These are phyloP conservation scores for Atta cephalotes DNA, from an alignment of 1,140 invertebrate species.

Conservation along the genomic window DNA sequence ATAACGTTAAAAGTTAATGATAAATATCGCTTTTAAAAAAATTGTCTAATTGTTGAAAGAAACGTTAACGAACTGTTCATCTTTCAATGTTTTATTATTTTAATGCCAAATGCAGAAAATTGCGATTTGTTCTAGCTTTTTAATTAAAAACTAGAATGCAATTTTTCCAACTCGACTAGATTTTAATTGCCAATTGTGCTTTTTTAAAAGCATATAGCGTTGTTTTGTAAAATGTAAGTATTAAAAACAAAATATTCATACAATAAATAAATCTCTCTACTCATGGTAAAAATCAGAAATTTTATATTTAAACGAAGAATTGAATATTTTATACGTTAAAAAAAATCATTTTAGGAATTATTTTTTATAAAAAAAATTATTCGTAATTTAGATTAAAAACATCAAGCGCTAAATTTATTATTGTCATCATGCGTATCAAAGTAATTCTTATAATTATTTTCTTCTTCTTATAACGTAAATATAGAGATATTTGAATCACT, in stretches of 20 bases:
- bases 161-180: conserved; percentile 35
- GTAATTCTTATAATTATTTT: not conserved
- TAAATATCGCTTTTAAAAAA: not conserved
- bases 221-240: conserved; percentile 2
- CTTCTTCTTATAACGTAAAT: not conserved
- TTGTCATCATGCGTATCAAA: no score
- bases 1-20: not conserved
- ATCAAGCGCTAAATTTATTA: not conserved
- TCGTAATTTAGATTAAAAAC: not conserved
- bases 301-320: not conserved
- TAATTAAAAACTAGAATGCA: conserved; percentile 27
- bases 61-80: not conserved
- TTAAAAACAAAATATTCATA: conserved; percentile 28
- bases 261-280: not conserved
- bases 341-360: not conserved
- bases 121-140: conserved; percentile 31
- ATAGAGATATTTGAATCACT: not conserved
- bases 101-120: conserved; percentile 8
- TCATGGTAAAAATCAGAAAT: not conserved
- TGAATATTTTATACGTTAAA: not conserved
- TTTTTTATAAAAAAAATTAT: conserved; percentile 1
- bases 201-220: conserved; percentile 4
- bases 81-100: not conserved
- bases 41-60: not conserved
- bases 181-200: conserved; percentile 47